Evolutionary conservation across 2,113 vertebrate species (phyloP), one percentile per base, ranked within the genome.

Genomic region (Oxygymnocypris stewartii): DNA sequence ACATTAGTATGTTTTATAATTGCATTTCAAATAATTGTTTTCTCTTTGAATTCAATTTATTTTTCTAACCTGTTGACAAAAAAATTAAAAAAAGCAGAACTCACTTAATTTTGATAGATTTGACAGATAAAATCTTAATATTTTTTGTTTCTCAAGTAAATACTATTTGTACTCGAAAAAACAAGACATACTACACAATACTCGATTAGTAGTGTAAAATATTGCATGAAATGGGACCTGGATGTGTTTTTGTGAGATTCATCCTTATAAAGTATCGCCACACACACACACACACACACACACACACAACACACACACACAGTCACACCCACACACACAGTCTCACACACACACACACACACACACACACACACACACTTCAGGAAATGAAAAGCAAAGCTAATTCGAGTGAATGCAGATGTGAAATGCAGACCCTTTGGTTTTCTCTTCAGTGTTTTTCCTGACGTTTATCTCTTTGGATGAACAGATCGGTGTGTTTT

Each of bases 401-500:
- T 23, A 73, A 73, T 73, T 73, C 4, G 10, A 42, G 69, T 23
- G 9, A 73, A 73, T 42, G 69, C 8, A 40, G 35, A 73, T 42
- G 69, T 23, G 37, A 12, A 40, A 71, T 20, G 67, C n/a, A n/a
- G n/a, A n/a, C n/a, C n/a, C n/a, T n/a, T n/a, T n/a, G n/a, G n/a
- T 73, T 23, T 73, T 73, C 4, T 73, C 37, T 6, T 42, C 35
- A 42, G 28, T 51, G 44, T 82, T 89, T 90, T 91, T 89, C 61
- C 85, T 85, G 87, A 87, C 10, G 79, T 28, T 59, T 61, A 5
- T 3, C 54, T 84, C 67, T 57, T 91, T 90, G 90, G 63, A 85
- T 87, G 20, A 59, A n/a, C 57, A 59, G 57, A n/a, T n/a, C n/a
- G n/a, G 4, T 59, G 86, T 82, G 92, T 89, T 87, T 92, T 89